These are phyloP conservation scores for Carcharodon carcharias DNA, from an alignment of 2,797 vertebrate species.

Conservation along the genomic window DNA sequence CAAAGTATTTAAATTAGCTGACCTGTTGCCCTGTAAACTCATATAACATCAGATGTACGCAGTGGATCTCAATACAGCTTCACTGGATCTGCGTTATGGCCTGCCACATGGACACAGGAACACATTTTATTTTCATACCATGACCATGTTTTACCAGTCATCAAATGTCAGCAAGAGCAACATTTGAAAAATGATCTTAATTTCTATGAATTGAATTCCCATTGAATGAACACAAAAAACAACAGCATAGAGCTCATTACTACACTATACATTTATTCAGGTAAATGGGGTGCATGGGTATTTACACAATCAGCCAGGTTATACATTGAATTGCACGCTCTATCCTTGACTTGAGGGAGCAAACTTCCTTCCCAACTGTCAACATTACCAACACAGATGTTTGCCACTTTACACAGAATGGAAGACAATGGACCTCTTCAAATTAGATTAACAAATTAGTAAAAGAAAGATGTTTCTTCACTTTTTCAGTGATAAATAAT, in stretches of 20 bases:
- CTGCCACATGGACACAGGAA: background rate
- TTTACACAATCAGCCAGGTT: constrained; percentile 45
- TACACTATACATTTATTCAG: constrained; percentile 48
- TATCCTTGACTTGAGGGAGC: constrained; percentile 58
- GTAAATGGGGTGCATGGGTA: constrained; percentile 42
- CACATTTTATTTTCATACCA: background rate
- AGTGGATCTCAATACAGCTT: background rate
- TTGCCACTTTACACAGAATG: constrained; percentile 39
- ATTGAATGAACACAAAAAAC: background rate
- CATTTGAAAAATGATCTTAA: constrained; percentile 55
- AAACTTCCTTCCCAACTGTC: constrained; percentile 42
- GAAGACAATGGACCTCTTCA: constrained; percentile 25
- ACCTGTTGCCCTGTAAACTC: background rate
- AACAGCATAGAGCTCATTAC: background rate
- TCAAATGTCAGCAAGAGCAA: background rate
- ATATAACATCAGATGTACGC: no score
- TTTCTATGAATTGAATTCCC: constrained; percentile 43
- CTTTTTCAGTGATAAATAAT: constrained; percentile 21
- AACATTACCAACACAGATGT: constrained; percentile 37
- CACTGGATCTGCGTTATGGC: background rate
- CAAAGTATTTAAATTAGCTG: background rate
- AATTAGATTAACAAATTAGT: constrained; percentile 13
- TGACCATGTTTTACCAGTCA: background rate
- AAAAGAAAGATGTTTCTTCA: background rate
- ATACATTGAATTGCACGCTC: constrained; percentile 49